These are phyloP conservation scores for Philopotamus ludificatus DNA, from an alignment of 1,140 invertebrate species.

Conservation along the genomic window DNA sequence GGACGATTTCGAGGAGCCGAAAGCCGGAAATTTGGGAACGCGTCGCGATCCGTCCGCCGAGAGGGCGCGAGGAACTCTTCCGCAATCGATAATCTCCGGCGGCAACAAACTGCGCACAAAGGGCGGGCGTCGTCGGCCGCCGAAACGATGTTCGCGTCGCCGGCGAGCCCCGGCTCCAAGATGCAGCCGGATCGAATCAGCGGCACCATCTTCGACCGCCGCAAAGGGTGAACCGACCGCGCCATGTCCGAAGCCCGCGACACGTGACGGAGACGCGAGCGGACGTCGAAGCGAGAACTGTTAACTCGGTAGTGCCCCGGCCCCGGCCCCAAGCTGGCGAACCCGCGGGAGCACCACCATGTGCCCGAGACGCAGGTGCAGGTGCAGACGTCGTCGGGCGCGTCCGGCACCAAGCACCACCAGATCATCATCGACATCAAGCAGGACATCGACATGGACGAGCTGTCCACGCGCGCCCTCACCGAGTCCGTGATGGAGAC, in stretches of 20 bases:
- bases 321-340: slow-evolving; percentile 44
- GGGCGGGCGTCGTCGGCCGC: neutral
- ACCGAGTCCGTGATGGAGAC: slow-evolving; percentile 57
- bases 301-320: too few species aligned
- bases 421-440: slow-evolving; percentile 58
- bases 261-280: too few species aligned
- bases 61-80: too few species aligned
- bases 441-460: slow-evolving; percentile 55
- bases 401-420: slow-evolving; percentile 50
- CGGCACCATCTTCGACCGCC: slow-evolving; percentile 2
- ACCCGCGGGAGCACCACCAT: slow-evolving; percentile 48
- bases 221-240: neutral
- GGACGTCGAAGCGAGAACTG: too few species aligned
- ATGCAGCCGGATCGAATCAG: neutral
- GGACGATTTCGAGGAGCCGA: too few species aligned
- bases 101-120: neutral
- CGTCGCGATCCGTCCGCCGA: too few species aligned
- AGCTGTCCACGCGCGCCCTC: slow-evolving; percentile 52
- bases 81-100: too few species aligned
- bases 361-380: slow-evolving; percentile 50
- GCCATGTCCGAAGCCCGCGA: neutral
- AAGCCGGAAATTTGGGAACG: too few species aligned
- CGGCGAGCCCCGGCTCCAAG: neutral
- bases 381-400: slow-evolving; percentile 47
- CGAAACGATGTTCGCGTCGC: neutral